Evolutionary conservation across 1,140 invertebrate genomes (phyloP), one percentile per base, ranked within the genome.

Genomic region (Macrosteles quadrilineatus): DNA sequence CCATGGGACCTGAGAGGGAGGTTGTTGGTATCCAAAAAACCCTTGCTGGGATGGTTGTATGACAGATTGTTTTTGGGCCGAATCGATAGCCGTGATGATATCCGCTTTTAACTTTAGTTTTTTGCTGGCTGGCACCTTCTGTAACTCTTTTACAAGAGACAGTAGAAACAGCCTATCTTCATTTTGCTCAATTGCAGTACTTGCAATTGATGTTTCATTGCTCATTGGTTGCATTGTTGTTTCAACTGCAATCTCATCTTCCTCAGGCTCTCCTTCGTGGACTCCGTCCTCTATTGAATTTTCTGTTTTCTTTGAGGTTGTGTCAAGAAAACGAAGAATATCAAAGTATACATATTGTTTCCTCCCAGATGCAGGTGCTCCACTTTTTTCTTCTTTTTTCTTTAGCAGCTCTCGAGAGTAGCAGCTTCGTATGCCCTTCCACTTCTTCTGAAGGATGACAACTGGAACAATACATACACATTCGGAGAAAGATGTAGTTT

Each of bases 281-380:
- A 4, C 47, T 50, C n/a, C 47, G 3, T 6, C 21, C 6, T 50
- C 47, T n/a, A 50, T 19, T 6, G 6, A 6, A 19, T n/a, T 50
- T 50, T 4, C 21, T 19, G 47, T 6, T 23, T 50, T 50, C n/a
- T 50, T 50, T 3, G 6, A 11, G 6, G n/a, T 3, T 11, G 6
- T 50, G 4, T 50, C 47, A 19, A 50, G 21, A 19, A 50, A 50
- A 19, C 47, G 3, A n/a, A 50, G 21, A 4, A 9, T 4, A 4
- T 50, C 47, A 50, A 50, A 50, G 47, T 50, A 50, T 23, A 23
- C 3, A n/a, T 50, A 50, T 23, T 50, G 47, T 23, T 50, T 50
- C 3, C 47, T 4, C 6, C 6, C n/a, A 6, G 17, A 6, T 4
- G 30, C 29, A 6, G 11, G 3, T 2, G 57, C 9, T 31, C 57